These are phyloP conservation scores for Cheilosia urbana DNA, from an alignment of 2,888 invertebrate species.

Conservation along the genomic window DNA sequence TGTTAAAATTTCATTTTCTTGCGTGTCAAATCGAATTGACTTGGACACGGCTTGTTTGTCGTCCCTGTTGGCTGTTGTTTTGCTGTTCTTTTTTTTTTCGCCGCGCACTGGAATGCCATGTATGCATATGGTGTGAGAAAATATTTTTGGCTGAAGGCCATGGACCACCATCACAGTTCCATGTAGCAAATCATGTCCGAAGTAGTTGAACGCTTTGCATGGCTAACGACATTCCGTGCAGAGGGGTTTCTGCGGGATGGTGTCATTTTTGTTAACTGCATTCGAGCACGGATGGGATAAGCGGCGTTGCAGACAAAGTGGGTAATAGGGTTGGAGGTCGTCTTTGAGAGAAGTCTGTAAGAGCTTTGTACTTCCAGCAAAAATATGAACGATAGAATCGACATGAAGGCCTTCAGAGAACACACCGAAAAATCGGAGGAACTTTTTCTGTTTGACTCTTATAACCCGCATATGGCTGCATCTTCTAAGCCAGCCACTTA, in stretches of 20 bases:
- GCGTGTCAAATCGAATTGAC: slow-evolving; percentile 65
- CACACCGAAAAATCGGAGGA: no score
- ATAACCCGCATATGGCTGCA: no score
- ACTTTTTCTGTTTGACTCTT: no score
- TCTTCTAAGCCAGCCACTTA: no score
- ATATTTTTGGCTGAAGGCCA: slow-evolving; percentile 62
- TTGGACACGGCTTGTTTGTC: slow-evolving; percentile 54
- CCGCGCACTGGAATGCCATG: slow-evolving; percentile 23
- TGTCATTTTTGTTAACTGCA: neutral
- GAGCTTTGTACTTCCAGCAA: no score
- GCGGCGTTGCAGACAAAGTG: no score
- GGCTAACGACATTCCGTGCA: slow-evolving; percentile 41
- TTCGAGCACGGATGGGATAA: neutral
- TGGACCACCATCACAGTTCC: slow-evolving; percentile 57
- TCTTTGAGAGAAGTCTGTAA: no score
- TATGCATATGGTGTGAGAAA: slow-evolving; percentile 62
- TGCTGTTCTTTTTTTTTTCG: neutral
- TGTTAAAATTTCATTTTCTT: slow-evolving; percentile 57
- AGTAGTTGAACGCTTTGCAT: slow-evolving; percentile 39
- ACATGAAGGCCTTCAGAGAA: no score
- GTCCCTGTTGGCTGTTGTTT: slow-evolving; percentile 39
- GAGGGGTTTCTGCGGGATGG: neutral
- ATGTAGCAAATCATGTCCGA: slow-evolving; percentile 39
- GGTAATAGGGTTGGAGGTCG: no score
- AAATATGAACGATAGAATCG: no score